Conservation (phyloP, 2,888 invertebrate species). For the Agrochola lota region DNA sequence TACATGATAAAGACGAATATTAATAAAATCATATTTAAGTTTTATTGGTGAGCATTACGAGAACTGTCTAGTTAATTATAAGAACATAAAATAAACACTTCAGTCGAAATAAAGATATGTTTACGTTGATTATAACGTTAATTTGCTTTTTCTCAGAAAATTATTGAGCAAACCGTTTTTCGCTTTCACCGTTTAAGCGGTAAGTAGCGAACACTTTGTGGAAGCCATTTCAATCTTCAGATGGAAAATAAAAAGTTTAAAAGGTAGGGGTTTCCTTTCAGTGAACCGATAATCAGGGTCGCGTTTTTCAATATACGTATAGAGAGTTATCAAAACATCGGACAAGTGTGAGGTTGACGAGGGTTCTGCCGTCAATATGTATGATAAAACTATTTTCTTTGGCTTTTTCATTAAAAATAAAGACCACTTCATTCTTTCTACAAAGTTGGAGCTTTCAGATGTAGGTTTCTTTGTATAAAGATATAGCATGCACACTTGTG, state of each 20-base stretch:
- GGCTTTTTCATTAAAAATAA: constrained; percentile 49
- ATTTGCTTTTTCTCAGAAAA: constrained; percentile 20
- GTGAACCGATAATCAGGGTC: constrained; percentile 67
- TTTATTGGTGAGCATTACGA: not conserved
- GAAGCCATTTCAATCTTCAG: constrained; percentile 52
- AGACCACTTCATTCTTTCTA: constrained; percentile 21
- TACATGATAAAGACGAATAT: not conserved
- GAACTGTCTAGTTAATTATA: constrained; percentile 1
- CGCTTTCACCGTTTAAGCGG: constrained; percentile 28
- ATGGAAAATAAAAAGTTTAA: constrained; percentile 57
- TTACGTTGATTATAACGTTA: constrained; percentile 14
- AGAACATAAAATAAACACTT: constrained; percentile 1
- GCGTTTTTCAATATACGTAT: constrained; percentile 66
- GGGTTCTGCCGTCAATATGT: constrained; percentile 59
- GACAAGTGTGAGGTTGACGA: constrained; percentile 64
- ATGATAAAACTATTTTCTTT: constrained; percentile 50
- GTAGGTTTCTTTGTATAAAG: constrained; percentile 18
- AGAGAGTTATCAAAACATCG: constrained; percentile 64
- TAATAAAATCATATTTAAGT: not conserved
- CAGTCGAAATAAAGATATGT: not conserved
- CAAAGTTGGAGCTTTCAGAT: constrained; percentile 2
- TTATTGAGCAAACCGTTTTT: constrained; percentile 28
- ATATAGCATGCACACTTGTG: not conserved
- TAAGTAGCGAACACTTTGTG: constrained; percentile 31
- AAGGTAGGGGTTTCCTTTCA: constrained; percentile 58